Conservation (phyloP, 2,113 vertebrate genomes). For the Apeltes quadracus region DNA sequence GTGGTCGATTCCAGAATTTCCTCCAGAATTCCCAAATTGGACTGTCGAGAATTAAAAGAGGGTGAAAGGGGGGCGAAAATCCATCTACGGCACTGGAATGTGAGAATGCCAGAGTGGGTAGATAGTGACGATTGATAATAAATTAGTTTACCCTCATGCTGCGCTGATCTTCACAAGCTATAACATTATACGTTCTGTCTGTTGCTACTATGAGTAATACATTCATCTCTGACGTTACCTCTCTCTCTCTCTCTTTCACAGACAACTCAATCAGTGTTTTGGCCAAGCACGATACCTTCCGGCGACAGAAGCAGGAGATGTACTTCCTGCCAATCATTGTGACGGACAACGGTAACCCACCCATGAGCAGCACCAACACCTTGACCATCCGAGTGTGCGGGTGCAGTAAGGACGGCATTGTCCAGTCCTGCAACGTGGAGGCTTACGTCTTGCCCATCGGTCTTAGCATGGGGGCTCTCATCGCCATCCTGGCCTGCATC, state of each 20-base stretch:
- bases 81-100: conserved; percentile 26
- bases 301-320: conserved; percentile 95
- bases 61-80: conserved; percentile 29
- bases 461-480: conserved; percentile 98
- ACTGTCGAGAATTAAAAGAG: conserved; percentile 5
- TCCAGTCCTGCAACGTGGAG: conserved; percentile 96
- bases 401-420: conserved; percentile 91
- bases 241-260: conserved; percentile 67
- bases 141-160: conserved; percentile 65
- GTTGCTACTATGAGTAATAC: conserved; percentile 50
- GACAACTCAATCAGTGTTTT: conserved; percentile 96
- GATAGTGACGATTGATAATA: conserved; percentile 54
- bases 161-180: conserved; percentile 61
- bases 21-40: conserved; percentile 50
- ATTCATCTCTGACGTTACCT: conserved; percentile 47
- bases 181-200: conserved; percentile 55
- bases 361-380: conserved; percentile 97
- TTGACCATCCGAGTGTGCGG: conserved; percentile 97
- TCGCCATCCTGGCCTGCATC: conserved; percentile 97
- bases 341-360: conserved; percentile 93
- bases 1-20: neutral
- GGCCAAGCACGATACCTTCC: conserved; percentile 93
- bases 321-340: conserved; percentile 96
- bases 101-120: conserved; percentile 32
- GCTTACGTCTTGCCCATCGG: conserved; percentile 97